Base-by-base conservation (phyloP, 2,888 invertebrate species). In the Dasypogon diadema region DNA sequence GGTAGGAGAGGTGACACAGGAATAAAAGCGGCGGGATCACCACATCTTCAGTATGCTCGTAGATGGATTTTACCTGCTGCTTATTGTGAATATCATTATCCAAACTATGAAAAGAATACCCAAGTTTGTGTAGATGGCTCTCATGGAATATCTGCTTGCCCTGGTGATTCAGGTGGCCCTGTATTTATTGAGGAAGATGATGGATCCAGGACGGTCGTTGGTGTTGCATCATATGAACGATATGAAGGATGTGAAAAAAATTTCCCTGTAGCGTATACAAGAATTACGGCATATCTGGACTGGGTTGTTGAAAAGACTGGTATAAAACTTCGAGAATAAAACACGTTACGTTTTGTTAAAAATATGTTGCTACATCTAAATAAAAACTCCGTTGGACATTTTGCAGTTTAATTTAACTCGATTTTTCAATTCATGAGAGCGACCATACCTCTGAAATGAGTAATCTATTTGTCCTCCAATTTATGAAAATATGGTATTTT, bases 111-210 rank as follows among this genome's bases (percentile, higher is more conserved):
- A 14, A 24, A 24, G 10, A 6, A 58, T 30, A 58, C 26, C n/a
- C 58, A 58, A 30, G 6, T 58, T 12, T 58, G 58, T 58, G 34
- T 58, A 4, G 58, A 58, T 58, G 58, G 58, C 26, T 30, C 58
- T 26, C 2, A 58, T 58, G 24, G 26, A 14, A 26, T 58, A 26
- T 2, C 58, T 8, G 58, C 58, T 2, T 58, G 58, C 6, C 2
- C 6, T 24, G 58, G 58, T 5, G 58, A 58, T 26, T 58, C 58
- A 6, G 58, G 58, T 14, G 58, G 58, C n/a, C 58, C 58, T 14
- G 24, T 58, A 2, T 26, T 8, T n/a, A 30, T 58, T n/a, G 58
- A 58, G 14, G 58, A 58, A 6, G 26, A 14, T 14, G 26, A 58
- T 14, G 58, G 58, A 4, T 26, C 26, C 3, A 58, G 58, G n/a